A percentile compares a stretch with the other conserved stretches of the same genome.
Evolutionary conservation across 1,140 invertebrate species (phyloP).

Genomic region (Probaryconus sp.): DNA sequence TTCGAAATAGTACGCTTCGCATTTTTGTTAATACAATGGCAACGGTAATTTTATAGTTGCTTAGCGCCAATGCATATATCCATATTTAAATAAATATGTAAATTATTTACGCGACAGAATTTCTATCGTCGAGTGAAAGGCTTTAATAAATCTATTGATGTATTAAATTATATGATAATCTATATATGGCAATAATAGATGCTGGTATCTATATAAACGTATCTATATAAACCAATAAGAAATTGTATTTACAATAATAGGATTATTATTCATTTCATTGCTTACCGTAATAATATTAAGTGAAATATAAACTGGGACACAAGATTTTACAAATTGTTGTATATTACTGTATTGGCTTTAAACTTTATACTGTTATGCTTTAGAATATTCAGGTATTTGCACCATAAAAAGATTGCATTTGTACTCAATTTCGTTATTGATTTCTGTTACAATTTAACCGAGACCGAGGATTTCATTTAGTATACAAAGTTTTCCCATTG

Average conservation of each 20-base stretch:
- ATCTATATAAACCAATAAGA: constrained; percentile 15
- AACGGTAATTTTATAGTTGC: constrained; percentile 22
- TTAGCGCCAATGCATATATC: constrained; percentile 9
- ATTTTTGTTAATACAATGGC: constrained; percentile 13
- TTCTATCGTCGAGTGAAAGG: constrained; percentile 48
- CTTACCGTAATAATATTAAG: too few species aligned
- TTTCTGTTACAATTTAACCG: too few species aligned
- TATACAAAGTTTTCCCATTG: too few species aligned
- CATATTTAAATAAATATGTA: constrained; percentile 30
- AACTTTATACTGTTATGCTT: too few species aligned
- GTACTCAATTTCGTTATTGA: too few species aligned
- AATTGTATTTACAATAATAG: constrained; percentile 5
- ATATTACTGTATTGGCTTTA: too few species aligned
- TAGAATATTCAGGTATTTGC: too few species aligned
- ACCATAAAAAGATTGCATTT: too few species aligned
- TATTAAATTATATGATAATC: constrained; percentile 48
- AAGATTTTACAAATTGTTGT: too few species aligned
- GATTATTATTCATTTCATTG: too few species aligned
- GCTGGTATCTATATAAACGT: background rate
- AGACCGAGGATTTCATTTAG: too few species aligned
- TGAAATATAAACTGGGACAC: too few species aligned
- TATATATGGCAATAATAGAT: constrained; percentile 21
- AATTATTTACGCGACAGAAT: constrained; percentile 36
- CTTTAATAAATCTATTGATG: constrained; percentile 39
- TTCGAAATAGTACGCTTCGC: background rate